Conservation (phyloP, 2,888 invertebrate genomes). For the Aplocera efformata region DNA sequence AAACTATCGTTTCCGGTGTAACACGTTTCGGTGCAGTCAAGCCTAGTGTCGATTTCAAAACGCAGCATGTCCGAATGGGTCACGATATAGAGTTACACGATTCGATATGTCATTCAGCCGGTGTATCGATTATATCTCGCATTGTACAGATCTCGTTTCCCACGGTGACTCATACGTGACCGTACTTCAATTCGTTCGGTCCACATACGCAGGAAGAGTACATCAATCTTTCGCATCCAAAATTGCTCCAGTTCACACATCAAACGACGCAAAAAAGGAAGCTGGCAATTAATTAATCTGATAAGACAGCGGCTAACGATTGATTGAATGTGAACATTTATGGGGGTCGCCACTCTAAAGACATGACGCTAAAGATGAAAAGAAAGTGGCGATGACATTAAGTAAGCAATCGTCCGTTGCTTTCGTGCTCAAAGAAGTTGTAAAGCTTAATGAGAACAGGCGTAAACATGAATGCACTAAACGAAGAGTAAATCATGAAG, state of each 20-base stretch:
- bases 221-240: constrained; percentile 25
- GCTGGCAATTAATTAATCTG: constrained; percentile 25
- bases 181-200: constrained; percentile 23
- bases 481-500: constrained; percentile 24
- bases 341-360: constrained; percentile 21
- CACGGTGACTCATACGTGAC: constrained; percentile 41
- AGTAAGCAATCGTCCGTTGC: constrained; percentile 25
- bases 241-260: constrained; percentile 27
- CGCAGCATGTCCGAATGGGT: constrained; percentile 39
- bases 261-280: constrained; percentile 21
- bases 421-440: constrained; percentile 24
- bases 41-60: constrained; percentile 41
- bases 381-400: constrained; percentile 18
- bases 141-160: constrained; percentile 44
- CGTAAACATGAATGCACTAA: constrained; percentile 27
- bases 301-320: constrained; percentile 18
- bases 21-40: constrained; percentile 23
- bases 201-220: constrained; percentile 26
- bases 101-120: constrained; percentile 48
- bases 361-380: constrained; percentile 18
- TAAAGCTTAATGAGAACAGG: constrained; percentile 23
- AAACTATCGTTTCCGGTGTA: constrained; percentile 48
- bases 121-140: constrained; percentile 46
- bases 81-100: constrained; percentile 45
- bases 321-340: constrained; percentile 20